These are phyloP conservation scores for Hippoglossus stenolepis DNA, from an alignment of 2,113 vertebrate species.

Conservation along the genomic window DNA sequence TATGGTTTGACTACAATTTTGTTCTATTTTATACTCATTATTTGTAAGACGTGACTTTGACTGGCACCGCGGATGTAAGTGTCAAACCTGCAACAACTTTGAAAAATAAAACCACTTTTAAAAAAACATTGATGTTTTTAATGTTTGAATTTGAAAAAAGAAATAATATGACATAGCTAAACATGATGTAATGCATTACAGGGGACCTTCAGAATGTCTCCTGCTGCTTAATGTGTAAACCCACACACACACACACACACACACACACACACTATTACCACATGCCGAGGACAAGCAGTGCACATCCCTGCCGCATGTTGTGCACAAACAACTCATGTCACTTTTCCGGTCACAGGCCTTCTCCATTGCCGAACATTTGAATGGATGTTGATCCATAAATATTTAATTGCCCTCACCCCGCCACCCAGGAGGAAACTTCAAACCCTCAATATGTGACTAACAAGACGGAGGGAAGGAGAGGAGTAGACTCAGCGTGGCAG, in stretches of 20 bases:
- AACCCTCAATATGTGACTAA: slow-evolving; percentile 62
- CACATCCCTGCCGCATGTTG: slow-evolving; percentile 45
- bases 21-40: too few species aligned
- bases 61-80: too few species aligned
- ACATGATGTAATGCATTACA: too few species aligned
- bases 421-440: slow-evolving; percentile 45
- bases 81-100: not conserved
- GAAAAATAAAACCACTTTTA: too few species aligned
- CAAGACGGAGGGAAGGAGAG: slow-evolving; percentile 23
- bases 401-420: slow-evolving; percentile 68
- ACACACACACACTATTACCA: slow-evolving; percentile 18
- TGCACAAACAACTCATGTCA: slow-evolving; percentile 48
- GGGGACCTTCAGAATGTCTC: too few species aligned
- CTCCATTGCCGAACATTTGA: slow-evolving; percentile 63
- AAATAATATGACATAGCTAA: too few species aligned
- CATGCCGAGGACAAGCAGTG: slow-evolving; percentile 44
- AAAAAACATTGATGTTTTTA: too few species aligned
- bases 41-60: too few species aligned
- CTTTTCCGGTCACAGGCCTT: slow-evolving; percentile 65
- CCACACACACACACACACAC: slow-evolving; percentile 2
- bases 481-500: not conserved
- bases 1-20: too few species aligned
- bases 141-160: too few species aligned
- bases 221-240: too few species aligned
- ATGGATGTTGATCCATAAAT: slow-evolving; percentile 77